Conservation (phyloP, 2,797 vertebrate genomes). For the Oreochromis mossambicus region DNA sequence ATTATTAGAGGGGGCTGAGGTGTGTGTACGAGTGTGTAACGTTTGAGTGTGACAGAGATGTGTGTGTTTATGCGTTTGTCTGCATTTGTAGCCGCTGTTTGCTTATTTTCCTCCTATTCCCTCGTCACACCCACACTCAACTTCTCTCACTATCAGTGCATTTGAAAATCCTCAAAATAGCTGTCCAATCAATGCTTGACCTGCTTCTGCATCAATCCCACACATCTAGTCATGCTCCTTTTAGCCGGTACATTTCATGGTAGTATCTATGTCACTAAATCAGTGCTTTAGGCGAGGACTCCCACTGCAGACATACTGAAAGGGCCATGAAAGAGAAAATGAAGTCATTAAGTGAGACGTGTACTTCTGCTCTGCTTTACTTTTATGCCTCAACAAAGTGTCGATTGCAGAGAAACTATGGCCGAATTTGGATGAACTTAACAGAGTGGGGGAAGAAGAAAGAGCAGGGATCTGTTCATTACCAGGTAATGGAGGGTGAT, state of each 20-base stretch:
- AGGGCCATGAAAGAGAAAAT: conserved; percentile 63
- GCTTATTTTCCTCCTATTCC: conserved; percentile 21
- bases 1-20: conserved; percentile 74
- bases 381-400: conserved; percentile 13
- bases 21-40: conserved; percentile 45
- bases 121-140: conserved; percentile 61
- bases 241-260: neutral
- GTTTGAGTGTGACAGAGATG: neutral
- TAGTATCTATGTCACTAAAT: conserved; percentile 25
- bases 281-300: conserved; percentile 39
- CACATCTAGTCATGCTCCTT: conserved; percentile 16
- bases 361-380: conserved; percentile 2
- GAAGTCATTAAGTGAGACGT: conserved; percentile 59
- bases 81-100: conserved; percentile 19
- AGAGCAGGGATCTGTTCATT: conserved; percentile 64
- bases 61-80: conserved; percentile 17
- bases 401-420: neutral
- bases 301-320: conserved; percentile 15
- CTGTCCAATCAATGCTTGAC: conserved; percentile 36
- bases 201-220: conserved; percentile 42
- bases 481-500: conserved; percentile 69
- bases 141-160: conserved; percentile 44
- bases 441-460: conserved; percentile 32
- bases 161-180: conserved; percentile 40
- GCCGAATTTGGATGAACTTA: conserved; percentile 60